Conservation (phyloP, 2,113 vertebrate species). For the Odontophorus gujanensis region DNA sequence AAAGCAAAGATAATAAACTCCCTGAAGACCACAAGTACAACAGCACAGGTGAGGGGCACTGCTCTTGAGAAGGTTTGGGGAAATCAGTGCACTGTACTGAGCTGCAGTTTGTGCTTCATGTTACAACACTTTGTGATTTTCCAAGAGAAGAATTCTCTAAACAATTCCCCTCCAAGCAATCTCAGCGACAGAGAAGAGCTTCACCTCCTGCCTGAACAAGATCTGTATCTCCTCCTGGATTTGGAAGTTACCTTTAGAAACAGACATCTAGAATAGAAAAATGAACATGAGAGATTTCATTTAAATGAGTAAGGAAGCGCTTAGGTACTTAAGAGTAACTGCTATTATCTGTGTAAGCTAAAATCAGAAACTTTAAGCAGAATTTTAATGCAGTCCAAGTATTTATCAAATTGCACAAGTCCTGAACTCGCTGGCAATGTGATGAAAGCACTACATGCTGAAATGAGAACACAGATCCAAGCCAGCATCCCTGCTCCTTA, state of each 20-base stretch:
- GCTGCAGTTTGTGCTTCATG: background rate
- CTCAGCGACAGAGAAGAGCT: background rate
- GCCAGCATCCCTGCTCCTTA: background rate
- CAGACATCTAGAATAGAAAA: background rate
- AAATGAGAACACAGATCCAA: background rate
- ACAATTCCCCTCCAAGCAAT: background rate
- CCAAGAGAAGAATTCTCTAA: background rate
- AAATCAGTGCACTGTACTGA: background rate
- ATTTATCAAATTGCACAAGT: background rate
- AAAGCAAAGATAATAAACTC: background rate
- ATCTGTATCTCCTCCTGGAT: background rate
- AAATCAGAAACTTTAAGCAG: background rate
- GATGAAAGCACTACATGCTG: fast-evolving
- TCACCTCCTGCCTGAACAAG: background rate
- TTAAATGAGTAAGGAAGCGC: background rate
- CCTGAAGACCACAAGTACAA: background rate
- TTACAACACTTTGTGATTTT: fast-evolving
- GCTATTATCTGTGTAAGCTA: background rate
- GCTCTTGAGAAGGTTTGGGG: background rate
- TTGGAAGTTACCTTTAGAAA: background rate
- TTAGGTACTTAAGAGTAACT: background rate
- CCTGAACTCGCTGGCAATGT: background rate
- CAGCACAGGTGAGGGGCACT: background rate
- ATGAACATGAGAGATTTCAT: background rate
- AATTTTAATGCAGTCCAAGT: background rate